phyloP scores from a whole-genome alignment of 2,888 invertebrate genomes.

The Stratiomys singularior region DNA sequence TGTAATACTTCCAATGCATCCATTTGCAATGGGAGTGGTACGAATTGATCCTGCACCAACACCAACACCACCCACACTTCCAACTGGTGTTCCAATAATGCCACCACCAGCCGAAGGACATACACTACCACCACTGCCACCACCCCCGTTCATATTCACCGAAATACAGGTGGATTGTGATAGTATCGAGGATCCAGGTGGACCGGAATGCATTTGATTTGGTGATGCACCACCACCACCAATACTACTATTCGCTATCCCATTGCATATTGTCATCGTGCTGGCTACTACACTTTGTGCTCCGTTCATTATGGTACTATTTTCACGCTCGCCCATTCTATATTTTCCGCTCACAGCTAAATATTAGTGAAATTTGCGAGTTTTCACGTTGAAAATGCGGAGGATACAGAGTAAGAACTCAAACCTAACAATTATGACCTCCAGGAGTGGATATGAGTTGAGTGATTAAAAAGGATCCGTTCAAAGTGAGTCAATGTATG shows the following conservation, averaged over 20 bases:
- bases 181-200: constrained; percentile 21
- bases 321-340: constrained; percentile 50
- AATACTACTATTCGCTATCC: constrained; percentile 39
- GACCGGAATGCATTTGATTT: constrained; percentile 24
- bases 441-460: not conserved
- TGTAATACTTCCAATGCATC: constrained; percentile 48
- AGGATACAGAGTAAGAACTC: no score
- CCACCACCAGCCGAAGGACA: not conserved
- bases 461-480: constrained; percentile 2
- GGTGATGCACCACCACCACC: constrained; percentile 13
- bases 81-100: not conserved
- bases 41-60: constrained; percentile 26
- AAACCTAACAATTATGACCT: not conserved
- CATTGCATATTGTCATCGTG: constrained; percentile 51
- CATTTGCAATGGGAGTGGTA: constrained; percentile 50
- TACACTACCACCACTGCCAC: constrained; percentile 5
- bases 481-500: not conserved
- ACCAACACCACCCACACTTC: no score
- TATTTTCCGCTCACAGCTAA: not conserved
- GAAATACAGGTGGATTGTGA: constrained; percentile 46
- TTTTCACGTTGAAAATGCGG: no score
- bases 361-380: not conserved
- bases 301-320: constrained; percentile 26
- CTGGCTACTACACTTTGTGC: constrained; percentile 42
- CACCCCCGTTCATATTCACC: constrained; percentile 44